These are phyloP conservation scores for Gymnoscopelus braueri DNA, from an alignment of 2,797 vertebrate genomes.

Conservation along the genomic window DNA sequence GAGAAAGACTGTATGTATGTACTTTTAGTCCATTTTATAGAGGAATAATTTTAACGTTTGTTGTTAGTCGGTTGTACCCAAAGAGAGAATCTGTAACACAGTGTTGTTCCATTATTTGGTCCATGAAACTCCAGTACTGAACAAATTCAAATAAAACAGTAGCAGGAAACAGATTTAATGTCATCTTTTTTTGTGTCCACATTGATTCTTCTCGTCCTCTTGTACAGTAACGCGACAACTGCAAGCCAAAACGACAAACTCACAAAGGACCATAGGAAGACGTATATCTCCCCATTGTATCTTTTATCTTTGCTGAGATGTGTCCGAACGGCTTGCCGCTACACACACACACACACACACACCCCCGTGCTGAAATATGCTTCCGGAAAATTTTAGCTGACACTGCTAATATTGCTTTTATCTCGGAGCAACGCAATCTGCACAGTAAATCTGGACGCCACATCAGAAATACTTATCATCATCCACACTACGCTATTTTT, in stretches of 20 bases:
- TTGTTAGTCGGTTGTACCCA: constrained; percentile 73
- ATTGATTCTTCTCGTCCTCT: background rate
- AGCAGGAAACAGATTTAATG: constrained; percentile 56
- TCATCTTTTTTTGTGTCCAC: constrained; percentile 31
- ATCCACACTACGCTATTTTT: background rate
- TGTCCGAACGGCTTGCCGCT: constrained; percentile 9
- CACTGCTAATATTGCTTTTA: constrained; percentile 42
- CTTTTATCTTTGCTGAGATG: constrained; percentile 43
- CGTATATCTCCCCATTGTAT: constrained; percentile 42
- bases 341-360: background rate
- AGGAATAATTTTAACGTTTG: constrained; percentile 67
- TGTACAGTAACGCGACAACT: background rate
- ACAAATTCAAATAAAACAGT: constrained; percentile 74
- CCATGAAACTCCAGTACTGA: constrained; percentile 73
- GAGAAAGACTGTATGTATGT: constrained; percentile 55
- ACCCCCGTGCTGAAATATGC: background rate
- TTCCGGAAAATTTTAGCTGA: constrained; percentile 43
- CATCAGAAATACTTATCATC: constrained; percentile 40
- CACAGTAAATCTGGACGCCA: constrained; percentile 32
- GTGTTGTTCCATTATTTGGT: constrained; percentile 74
- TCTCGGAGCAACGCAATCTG: constrained; percentile 38
- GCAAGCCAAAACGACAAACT: background rate
- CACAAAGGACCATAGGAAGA: background rate
- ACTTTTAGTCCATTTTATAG: constrained; percentile 68
- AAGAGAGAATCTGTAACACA: constrained; percentile 73